Base-by-base conservation (phyloP, 2,888 invertebrate species). In the Drosophila paramelanica region DNA sequence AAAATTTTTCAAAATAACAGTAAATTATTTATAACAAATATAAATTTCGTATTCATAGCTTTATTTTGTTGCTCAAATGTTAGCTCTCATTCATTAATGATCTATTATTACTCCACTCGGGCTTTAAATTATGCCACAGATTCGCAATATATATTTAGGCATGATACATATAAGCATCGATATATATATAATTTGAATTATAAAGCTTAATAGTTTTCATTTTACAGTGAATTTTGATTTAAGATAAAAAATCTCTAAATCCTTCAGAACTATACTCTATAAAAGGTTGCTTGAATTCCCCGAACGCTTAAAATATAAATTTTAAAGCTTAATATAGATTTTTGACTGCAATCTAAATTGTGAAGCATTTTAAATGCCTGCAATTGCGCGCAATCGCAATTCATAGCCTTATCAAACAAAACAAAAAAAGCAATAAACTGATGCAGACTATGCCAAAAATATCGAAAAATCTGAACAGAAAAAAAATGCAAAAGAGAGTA, bases 341-440 rank as follows among this genome's bases (percentile, higher is more conserved):
- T 53, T 43, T 45, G 42, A 23, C 11, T 7, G 13, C 45, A 36
- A 55, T 10, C 57, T 38, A 47, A 47, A 47, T 57, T 13, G 31
- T 27, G n/a, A 57, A 58, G 42, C 42, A 49, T 42, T 58, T 49
- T 33, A 49, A 58, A 58, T 33, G 36, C n/a, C 10, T 60, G 43
- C n/a, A 42, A 14, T 50, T 50, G 8, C 14, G 10, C 25, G 50
- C 50, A 20, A 25, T n/a, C n/a, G 7, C 10, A 38, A 39, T 14
- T 14, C 39, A 27, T 11, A 13, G 36, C 17, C 43, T 50, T 23
- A 31, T 23, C 23, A 13, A 14, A 38, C 42, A 23, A 23, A 23
- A 23, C 3, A 23, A 31, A 31, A 8, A 27, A 27, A 5, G 31
- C 31, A 8, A 7, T 4, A 10, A 31, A 31, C 31, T 3, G 10